These are phyloP conservation scores for Nipponia nippon DNA, from an alignment of 2,113 vertebrate species.

Conservation along the genomic window DNA sequence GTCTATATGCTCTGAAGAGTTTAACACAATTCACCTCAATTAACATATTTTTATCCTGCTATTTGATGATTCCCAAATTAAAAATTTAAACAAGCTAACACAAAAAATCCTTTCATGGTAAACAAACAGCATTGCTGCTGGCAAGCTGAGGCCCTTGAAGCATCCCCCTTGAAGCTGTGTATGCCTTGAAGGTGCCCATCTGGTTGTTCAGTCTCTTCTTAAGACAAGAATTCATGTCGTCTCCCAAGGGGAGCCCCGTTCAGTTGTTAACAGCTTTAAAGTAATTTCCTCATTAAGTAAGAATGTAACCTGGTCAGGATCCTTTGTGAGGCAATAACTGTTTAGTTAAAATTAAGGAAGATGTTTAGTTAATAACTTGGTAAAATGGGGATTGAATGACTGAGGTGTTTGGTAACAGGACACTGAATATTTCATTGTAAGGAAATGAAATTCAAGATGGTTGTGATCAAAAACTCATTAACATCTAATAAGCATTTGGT, in stretches of 20 bases:
- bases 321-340: conserved; percentile 35
- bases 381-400: not conserved
- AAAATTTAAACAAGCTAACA: conserved; percentile 60
- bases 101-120: conserved; percentile 36
- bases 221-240: conserved; percentile 19
- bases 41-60: conserved; percentile 42
- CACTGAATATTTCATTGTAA: not conserved
- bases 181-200: conserved; percentile 51
- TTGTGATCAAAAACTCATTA: not conserved
- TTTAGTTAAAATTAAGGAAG: conserved; percentile 68
- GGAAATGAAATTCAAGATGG: not conserved
- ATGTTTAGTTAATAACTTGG: conserved; percentile 63
- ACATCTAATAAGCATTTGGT: not conserved
- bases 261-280: conserved; percentile 52
- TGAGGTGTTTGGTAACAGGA: not conserved
- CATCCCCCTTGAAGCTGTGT: conserved; percentile 18
- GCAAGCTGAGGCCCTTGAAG: not conserved
- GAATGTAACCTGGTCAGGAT: conserved; percentile 59
- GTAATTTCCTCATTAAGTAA: conserved; percentile 65
- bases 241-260: conserved; percentile 18
- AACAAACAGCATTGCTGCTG: conserved; percentile 26
- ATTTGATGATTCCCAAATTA: conserved; percentile 56
- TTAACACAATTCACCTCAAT: conserved; percentile 45
- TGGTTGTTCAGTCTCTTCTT: conserved; percentile 10
- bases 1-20: conserved; percentile 21